Conservation (phyloP, 2,888 invertebrate species). For the Platycnemis pennipes region DNA sequence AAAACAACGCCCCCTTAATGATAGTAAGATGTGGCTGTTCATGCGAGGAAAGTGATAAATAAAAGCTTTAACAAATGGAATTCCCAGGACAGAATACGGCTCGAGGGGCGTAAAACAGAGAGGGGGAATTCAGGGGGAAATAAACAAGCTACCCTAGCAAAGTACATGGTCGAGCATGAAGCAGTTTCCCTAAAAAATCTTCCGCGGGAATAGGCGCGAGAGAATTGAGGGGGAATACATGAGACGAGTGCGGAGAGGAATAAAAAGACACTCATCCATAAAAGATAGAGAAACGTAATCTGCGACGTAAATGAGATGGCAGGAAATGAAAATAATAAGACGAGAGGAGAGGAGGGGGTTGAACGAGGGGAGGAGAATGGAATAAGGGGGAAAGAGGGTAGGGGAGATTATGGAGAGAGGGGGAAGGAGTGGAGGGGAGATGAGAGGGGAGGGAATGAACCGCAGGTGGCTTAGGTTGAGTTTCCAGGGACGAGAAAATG, state of each 20-base stretch:
- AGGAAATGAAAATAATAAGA: constrained; percentile 37
- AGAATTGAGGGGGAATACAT: background rate
- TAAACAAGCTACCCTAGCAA: background rate
- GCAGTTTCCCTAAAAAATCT: background rate
- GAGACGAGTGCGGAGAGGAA: background rate
- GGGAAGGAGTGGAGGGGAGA: background rate
- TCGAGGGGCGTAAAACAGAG: background rate
- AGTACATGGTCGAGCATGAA: background rate
- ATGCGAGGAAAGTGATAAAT: background rate
- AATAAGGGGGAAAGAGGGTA: background rate
- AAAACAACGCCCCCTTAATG: background rate
- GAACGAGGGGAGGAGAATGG: background rate
- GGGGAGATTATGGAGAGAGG: background rate
- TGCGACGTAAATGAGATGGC: constrained; percentile 41
- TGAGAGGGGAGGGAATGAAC: background rate
- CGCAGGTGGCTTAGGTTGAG: constrained; percentile 37
- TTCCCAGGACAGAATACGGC: background rate
- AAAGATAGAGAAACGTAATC: constrained; percentile 46
- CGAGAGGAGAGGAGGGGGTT: background rate
- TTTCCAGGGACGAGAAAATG: background rate
- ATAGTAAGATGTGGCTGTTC: background rate
- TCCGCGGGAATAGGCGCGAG: background rate
- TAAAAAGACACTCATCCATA: constrained; percentile 42
- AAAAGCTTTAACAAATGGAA: background rate
- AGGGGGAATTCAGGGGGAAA: background rate